Evolutionary conservation across 1,140 invertebrate species (phyloP).

Genomic region (Saccostrea cuccullata): DNA sequence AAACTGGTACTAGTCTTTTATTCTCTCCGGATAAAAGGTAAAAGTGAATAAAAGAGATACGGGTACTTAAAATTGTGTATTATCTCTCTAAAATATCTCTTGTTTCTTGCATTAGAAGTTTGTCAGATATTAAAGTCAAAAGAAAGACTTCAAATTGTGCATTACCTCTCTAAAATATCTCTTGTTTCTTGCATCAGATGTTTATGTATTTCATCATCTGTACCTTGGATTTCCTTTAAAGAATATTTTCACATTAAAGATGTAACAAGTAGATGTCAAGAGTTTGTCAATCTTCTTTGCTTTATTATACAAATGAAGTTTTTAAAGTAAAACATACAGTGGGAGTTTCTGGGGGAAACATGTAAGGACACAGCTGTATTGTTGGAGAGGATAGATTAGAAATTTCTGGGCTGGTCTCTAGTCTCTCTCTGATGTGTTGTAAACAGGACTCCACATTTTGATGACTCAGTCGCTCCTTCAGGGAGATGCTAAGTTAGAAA

Average conservation of each 20-base stretch:
- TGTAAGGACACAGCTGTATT: conserved; percentile 79
- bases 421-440: conserved; percentile 69
- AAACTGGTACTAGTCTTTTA: background rate
- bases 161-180: conserved; percentile 74
- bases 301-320: too few relatives aligned
- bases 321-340: background rate
- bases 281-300: too few relatives aligned
- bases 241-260: background rate
- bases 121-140: too few relatives aligned
- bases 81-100: conserved; percentile 74
- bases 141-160: background rate
- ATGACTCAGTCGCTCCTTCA: conserved; percentile 88
- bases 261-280: too few relatives aligned
- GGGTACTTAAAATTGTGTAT: background rate
- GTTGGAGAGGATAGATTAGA: conserved; percentile 56
- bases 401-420: conserved; percentile 66
- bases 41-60: background rate
- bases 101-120: conserved; percentile 67
- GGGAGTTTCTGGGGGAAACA: conserved; percentile 78
- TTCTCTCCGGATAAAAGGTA: too few relatives aligned
- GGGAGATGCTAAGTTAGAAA: conserved; percentile 74
- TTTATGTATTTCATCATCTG: conserved; percentile 76
- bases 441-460: conserved; percentile 84
- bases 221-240: conserved; percentile 68
- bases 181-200: conserved; percentile 68